Evolutionary conservation across 2,113 vertebrate species (phyloP).

Genomic region (Bostrychus sinensis): DNA sequence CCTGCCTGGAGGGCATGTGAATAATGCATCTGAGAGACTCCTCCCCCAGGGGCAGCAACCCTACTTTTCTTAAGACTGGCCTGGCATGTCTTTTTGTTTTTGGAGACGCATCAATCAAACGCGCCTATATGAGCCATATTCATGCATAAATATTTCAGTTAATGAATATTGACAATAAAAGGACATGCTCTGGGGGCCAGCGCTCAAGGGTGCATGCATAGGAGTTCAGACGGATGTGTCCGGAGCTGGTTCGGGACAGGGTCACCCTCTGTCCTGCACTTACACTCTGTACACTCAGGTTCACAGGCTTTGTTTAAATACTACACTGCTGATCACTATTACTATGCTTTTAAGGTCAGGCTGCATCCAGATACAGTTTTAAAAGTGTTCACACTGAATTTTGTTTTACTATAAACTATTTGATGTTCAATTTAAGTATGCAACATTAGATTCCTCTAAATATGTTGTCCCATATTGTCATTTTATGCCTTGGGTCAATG

Average conservation of each 20-base stretch:
- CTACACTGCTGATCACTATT: no score
- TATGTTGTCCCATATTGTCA: no score
- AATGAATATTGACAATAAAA: constrained; percentile 92
- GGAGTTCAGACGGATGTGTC: constrained; percentile 88
- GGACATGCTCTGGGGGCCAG: constrained; percentile 46
- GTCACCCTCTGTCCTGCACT: constrained; percentile 12
- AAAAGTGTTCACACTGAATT: no score
- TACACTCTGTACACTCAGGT: neutral
- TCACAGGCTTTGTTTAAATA: no score
- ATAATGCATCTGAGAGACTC: constrained; percentile 99
- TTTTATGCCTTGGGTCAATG: no score
- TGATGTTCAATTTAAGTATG: no score
- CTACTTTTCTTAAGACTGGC: constrained; percentile 96
- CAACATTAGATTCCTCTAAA: no score
- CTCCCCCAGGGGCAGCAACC: constrained; percentile 91
- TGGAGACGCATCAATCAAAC: constrained; percentile 96
- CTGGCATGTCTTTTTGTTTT: constrained; percentile 95
- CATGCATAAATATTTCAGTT: constrained; percentile 98
- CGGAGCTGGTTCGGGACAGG: constrained; percentile 80
- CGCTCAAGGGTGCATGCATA: constrained; percentile 64
- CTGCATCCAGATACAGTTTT: no score
- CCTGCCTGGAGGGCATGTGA: constrained; percentile 98
- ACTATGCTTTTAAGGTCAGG: no score
- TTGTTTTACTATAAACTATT: no score
- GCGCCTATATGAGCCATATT: constrained; percentile 89